These are phyloP conservation scores for Amblyopsis hoosieri DNA, from an alignment of 2,797 vertebrate genomes.

Conservation along the genomic window DNA sequence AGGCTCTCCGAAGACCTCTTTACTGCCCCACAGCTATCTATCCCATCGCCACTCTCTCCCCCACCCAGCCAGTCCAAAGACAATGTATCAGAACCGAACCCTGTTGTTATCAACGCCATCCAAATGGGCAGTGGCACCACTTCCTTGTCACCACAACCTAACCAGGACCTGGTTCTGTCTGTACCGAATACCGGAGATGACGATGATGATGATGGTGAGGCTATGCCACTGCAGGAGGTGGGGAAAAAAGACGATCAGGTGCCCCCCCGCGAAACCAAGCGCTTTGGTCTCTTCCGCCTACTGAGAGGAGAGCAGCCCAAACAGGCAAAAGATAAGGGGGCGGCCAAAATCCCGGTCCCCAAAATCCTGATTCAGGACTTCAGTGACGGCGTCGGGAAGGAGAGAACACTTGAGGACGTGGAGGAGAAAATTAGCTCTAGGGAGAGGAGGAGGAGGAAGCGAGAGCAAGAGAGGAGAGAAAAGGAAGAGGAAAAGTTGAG, in stretches of 20 bases:
- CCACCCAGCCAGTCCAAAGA: constrained; percentile 14
- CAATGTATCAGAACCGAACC: constrained; percentile 3
- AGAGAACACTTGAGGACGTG: constrained; percentile 25
- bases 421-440: constrained; percentile 63
- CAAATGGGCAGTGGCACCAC: constrained; percentile 5
- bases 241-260: constrained; percentile 5
- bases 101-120: constrained; percentile 6
- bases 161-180: background rate
- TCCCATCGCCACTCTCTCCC: constrained; percentile 10
- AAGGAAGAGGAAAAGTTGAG: constrained; percentile 61
- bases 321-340: constrained; percentile 30
- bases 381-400: constrained; percentile 56
- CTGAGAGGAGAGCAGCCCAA: constrained; percentile 62
- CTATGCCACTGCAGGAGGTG: background rate
- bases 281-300: constrained; percentile 71
- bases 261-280: constrained; percentile 47
- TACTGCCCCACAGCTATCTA: constrained; percentile 49
- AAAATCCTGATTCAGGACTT: constrained; percentile 83
- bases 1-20: constrained; percentile 69
- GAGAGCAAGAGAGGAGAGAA: constrained; percentile 38
- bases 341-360: constrained; percentile 67
- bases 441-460: constrained; percentile 60
- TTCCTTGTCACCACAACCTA: background rate
- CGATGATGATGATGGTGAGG: background rate
- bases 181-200: background rate